Percentiles rank a stretch among this genome's conserved stretches.
Conservation (phyloP, 2,113 vertebrate species). For the Vireo altiloquus region DNA sequence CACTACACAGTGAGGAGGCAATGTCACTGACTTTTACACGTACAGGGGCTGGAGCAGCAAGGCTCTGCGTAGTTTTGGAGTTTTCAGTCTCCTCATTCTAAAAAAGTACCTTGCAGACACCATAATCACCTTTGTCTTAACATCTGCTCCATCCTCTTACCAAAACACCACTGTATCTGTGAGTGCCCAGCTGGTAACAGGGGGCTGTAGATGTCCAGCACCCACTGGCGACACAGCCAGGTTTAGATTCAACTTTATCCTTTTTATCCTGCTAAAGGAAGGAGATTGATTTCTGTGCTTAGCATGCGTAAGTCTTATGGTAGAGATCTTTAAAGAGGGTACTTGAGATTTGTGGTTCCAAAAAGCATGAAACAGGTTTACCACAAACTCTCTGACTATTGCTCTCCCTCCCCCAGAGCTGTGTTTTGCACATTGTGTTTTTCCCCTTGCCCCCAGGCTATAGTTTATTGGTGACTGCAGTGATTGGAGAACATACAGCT, state of each 20-base stretch:
- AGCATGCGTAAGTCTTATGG: background rate
- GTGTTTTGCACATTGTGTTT: background rate
- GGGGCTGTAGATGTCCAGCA: background rate
- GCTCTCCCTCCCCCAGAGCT: background rate
- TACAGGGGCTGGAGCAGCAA: background rate
- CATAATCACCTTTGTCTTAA: background rate
- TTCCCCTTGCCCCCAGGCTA: background rate
- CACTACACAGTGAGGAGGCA: background rate
- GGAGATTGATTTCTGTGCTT: background rate
- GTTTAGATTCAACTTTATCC: background rate
- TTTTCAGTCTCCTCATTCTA: background rate
- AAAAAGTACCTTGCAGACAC: background rate
- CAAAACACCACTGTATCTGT: background rate
- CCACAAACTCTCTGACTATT: background rate
- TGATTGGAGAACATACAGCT: background rate
- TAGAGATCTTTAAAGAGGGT: background rate
- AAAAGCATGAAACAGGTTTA: background rate
- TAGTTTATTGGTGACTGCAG: background rate
- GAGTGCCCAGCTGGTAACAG: background rate
- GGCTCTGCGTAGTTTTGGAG: background rate
- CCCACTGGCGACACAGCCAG: background rate
- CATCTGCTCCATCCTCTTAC: background rate
- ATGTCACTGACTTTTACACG: background rate
- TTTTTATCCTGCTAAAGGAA: background rate
- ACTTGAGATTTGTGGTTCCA: slow-evolving; percentile 3